A percentile compares a stretch with the other conserved stretches of the same genome.
Evolutionary conservation across 2,113 vertebrate species (phyloP).

Genomic region (Zeus faber): DNA sequence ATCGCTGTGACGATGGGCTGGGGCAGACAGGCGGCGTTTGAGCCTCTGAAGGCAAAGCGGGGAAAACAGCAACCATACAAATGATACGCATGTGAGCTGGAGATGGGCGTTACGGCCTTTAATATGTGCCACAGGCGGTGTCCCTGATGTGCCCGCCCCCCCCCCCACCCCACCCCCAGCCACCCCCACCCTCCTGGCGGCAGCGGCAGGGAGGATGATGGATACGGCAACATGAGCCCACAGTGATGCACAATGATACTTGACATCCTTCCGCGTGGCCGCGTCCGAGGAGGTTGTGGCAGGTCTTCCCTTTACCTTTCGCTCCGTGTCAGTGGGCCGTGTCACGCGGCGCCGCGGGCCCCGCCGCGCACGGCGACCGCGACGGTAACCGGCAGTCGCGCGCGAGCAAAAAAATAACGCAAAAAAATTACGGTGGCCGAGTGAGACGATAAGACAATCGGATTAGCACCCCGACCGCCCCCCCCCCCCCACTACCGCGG

Average conservation of each 20-base stretch:
- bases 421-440: too few relatives aligned
- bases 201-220: conserved; percentile 50
- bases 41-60: conserved; percentile 17
- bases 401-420: too few relatives aligned
- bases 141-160: conserved; percentile 53
- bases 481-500: too few relatives aligned
- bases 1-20: conserved; percentile 34
- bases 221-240: conserved; percentile 52
- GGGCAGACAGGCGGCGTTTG: conserved; percentile 20
- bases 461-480: too few relatives aligned
- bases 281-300: conserved; percentile 30
- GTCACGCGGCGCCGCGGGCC: too few relatives aligned
- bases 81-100: conserved; percentile 46
- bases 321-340: too few relatives aligned
- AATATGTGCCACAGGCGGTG: conserved; percentile 58
- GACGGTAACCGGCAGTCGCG: too few relatives aligned
- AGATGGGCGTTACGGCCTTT: conserved; percentile 46
- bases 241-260: conserved; percentile 40
- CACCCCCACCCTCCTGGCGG: not conserved
- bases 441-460: too few relatives aligned
- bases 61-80: conserved; percentile 43
- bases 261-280: conserved; percentile 56
- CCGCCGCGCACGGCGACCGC: too few relatives aligned
- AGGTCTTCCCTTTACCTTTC: too few relatives aligned
- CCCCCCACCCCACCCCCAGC: conserved; percentile 3